Evolutionary conservation across 2,113 vertebrate genomes (phyloP).

Genomic region (Rhea americana): DNA sequence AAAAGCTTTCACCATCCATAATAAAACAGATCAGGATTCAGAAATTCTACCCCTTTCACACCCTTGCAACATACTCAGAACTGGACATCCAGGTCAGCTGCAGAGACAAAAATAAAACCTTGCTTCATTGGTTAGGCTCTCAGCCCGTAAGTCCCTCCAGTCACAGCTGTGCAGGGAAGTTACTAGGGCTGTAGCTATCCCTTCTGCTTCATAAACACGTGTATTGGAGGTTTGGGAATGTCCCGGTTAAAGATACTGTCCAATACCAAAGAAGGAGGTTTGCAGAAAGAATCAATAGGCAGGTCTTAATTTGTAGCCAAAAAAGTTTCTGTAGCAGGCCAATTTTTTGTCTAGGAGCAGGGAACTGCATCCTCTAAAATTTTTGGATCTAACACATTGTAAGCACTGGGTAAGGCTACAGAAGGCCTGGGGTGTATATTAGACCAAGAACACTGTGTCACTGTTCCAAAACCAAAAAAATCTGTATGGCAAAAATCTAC

Average conservation of each 20-base stretch:
- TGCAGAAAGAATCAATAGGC: neutral
- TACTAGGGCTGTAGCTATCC: constrained; percentile 32
- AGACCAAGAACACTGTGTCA: neutral
- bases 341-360: neutral
- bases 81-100: constrained; percentile 72
- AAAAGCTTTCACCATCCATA: constrained; percentile 28
- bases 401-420: neutral
- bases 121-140: constrained; percentile 59
- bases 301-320: neutral
- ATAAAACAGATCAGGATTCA: constrained; percentile 46
- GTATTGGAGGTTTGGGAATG: constrained; percentile 6
- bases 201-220: constrained; percentile 18
- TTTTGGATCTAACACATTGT: rapidly evolving
- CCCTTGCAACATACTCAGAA: constrained; percentile 55
- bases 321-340: neutral
- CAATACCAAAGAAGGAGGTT: neutral
- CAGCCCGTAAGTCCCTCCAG: constrained; percentile 31
- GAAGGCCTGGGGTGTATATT: neutral
- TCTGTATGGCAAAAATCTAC: neutral
- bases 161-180: constrained; percentile 62
- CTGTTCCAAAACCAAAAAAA: neutral
- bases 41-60: constrained; percentile 68
- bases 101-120: constrained; percentile 62
- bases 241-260: neutral
- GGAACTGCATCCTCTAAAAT: neutral